phyloP scores from a whole-genome alignment of 2,888 invertebrate species.

The Microctonus brassicae region DNA sequence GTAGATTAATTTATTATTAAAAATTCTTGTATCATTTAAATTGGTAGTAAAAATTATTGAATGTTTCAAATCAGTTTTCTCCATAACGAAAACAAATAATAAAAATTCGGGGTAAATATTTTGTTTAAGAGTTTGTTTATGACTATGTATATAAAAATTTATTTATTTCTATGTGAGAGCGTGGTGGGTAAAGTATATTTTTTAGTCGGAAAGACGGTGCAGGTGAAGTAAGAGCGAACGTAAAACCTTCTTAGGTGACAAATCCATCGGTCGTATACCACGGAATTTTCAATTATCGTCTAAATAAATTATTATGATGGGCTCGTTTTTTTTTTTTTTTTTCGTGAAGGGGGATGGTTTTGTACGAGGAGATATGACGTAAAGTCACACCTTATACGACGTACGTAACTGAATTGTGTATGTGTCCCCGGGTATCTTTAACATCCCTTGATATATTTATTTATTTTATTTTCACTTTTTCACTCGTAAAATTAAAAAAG shows the following conservation, averaged over 20 bases:
- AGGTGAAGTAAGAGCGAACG: conserved; percentile 32
- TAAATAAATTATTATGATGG: conserved; percentile 61
- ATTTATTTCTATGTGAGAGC: too few relatives aligned
- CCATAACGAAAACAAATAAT: too few relatives aligned
- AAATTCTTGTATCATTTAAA: too few relatives aligned
- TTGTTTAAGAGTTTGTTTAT: too few relatives aligned
- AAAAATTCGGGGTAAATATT: too few relatives aligned
- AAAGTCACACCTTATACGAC: conserved; percentile 53
- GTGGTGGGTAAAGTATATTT: too few relatives aligned
- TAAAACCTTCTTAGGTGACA: conserved; percentile 63
- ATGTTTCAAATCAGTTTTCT: too few relatives aligned
- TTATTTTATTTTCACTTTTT: neutral
- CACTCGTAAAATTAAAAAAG: conserved; percentile 58
- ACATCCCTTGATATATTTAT: neutral
- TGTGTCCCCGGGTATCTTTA: conserved; percentile 45
- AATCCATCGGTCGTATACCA: conserved; percentile 63
- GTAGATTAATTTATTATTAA: too few relatives aligned
- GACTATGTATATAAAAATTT: too few relatives aligned
- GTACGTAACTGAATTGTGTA: conserved; percentile 60
- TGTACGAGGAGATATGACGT: conserved; percentile 55
- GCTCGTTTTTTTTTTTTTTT: neutral
- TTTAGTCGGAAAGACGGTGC: neutral
- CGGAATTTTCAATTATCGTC: conserved; percentile 64
- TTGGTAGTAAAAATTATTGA: too few relatives aligned
- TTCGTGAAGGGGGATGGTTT: conserved; percentile 1